phyloP scores from a whole-genome alignment of 2,888 invertebrate species.

The Nasonovia ribisnigri region DNA sequence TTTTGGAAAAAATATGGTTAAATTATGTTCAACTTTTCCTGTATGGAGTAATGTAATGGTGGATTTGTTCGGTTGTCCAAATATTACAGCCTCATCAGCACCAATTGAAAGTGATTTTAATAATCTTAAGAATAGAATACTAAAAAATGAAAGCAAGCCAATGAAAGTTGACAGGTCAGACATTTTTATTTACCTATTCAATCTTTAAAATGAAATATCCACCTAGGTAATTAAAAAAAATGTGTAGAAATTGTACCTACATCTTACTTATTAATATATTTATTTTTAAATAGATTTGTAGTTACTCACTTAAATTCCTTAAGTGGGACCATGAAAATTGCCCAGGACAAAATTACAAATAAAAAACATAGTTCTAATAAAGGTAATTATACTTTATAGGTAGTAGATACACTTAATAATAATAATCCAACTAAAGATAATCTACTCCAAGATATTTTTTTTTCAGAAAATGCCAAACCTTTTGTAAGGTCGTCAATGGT shows the following conservation, averaged over 20 bases:
- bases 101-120: conserved; percentile 26
- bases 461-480: background rate
- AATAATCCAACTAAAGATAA: background rate
- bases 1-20: conserved; percentile 4
- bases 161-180: conserved; percentile 25
- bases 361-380: background rate
- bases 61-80: background rate
- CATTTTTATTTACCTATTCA: background rate
- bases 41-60: conserved; percentile 30
- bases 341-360: conserved; percentile 21
- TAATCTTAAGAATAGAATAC: conserved; percentile 17
- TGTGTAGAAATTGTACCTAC: background rate
- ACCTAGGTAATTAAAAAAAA: background rate
- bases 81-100: conserved; percentile 18
- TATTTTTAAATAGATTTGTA: conserved; percentile 8
- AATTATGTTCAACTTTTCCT: conserved; percentile 25
- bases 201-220: background rate
- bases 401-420: background rate
- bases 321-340: conserved; percentile 11
- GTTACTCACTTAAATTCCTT: conserved; percentile 26
- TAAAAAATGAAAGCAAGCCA: conserved; percentile 17
- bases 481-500: background rate
- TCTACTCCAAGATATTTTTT: background rate
- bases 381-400: background rate
- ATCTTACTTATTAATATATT: background rate